A percentile compares a stretch with the other conserved stretches of the same genome.
Conservation (phyloP, 2,888 invertebrate species). For the Nezara viridula region DNA sequence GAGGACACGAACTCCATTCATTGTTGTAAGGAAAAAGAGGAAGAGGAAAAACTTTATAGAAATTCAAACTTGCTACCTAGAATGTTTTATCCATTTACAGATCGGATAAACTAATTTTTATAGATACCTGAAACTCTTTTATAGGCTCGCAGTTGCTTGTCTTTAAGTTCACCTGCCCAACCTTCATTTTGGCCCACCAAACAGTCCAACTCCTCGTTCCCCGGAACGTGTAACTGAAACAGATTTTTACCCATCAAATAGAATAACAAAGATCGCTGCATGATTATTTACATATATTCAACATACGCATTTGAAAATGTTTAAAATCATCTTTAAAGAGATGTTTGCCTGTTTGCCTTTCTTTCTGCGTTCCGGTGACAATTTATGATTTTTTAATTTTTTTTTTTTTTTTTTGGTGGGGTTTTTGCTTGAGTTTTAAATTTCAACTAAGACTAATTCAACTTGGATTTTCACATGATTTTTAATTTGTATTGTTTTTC, state of each 20-base stretch:
- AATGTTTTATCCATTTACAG: no score
- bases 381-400: neutral
- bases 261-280: neutral
- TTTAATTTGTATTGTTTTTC: neutral
- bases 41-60: no score
- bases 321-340: neutral
- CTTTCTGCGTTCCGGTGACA: neutral
- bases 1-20: no score
- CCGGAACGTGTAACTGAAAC: slow-evolving; percentile 18
- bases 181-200: neutral
- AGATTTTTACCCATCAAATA: neutral
- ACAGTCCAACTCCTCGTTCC: neutral
- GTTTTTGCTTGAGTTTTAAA: no score
- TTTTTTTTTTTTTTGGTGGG: no score
- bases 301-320: slow-evolving; percentile 38
- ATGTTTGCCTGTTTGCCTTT: neutral
- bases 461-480: neutral
- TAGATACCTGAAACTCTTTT: slow-evolving; percentile 32
- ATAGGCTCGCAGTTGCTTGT: neutral
- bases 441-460: neutral
- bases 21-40: no score
- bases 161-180: slow-evolving; percentile 4
- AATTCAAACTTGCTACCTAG: no score
- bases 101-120: no score
- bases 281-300: neutral